Percentiles rank a stretch among this genome's conserved stretches.
phyloP scores from a whole-genome alignment of 2,797 vertebrate genomes.

The Echiichthys vipera region DNA sequence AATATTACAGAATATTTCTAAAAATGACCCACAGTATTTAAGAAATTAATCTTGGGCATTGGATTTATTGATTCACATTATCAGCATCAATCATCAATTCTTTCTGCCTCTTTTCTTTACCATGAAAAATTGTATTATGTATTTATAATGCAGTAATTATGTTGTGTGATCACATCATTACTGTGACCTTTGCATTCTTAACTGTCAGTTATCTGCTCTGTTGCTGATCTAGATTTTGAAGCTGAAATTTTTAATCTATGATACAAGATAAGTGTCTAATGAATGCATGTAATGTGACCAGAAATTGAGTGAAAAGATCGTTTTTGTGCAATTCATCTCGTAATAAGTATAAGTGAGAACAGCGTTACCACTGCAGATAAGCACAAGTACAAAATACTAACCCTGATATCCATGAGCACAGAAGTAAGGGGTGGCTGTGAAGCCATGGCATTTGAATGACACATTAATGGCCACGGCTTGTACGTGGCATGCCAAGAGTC shows the following conservation, averaged over 20 bases:
- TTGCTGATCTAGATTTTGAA: constrained; percentile 1
- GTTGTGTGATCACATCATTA: constrained; percentile 4
- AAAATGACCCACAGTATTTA: not conserved
- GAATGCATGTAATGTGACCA: not conserved
- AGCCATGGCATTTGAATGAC: constrained; percentile 85
- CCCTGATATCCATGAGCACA: constrained; percentile 70
- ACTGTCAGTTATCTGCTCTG: not conserved
- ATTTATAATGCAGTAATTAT: constrained; percentile 6
- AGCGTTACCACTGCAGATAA: constrained; percentile 46
- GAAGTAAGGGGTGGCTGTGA: constrained; percentile 75
- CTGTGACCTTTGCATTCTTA: constrained; percentile 25
- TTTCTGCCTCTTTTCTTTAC: not conserved
- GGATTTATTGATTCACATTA: not conserved
- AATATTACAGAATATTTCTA: constrained; percentile 3
- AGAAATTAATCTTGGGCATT: not conserved
- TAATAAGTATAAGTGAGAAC: constrained; percentile 26
- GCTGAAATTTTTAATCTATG: not conserved
- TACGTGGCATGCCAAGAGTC: constrained; percentile 83
- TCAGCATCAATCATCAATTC: not conserved
- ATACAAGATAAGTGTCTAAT: not conserved
- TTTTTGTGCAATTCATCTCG: constrained; percentile 11
- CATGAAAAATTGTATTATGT: not conserved
- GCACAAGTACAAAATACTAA: constrained; percentile 58
- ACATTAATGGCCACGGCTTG: constrained; percentile 82
- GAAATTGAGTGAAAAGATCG: not conserved